Evolutionary conservation across 2,797 vertebrate genomes (phyloP), one percentile per base, ranked within the genome.

Genomic region (Sternotherus odoratus): DNA sequence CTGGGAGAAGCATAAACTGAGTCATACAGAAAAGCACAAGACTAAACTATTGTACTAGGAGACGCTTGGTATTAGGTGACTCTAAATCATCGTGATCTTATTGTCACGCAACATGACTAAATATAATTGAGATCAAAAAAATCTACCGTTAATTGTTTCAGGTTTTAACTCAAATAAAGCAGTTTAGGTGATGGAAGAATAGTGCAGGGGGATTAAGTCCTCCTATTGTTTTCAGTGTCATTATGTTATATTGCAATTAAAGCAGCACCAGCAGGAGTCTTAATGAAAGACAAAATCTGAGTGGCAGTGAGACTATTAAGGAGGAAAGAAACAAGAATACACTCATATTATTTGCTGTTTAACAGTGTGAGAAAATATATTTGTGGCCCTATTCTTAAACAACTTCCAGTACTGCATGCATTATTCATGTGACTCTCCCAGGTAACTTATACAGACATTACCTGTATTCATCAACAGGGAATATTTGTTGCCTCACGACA

Each of bases 221-320:
- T 87, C 13, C 63, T 87, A 17, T n/a, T 85, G 26, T 11, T 77
- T 83, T 83, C 66, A 46, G 2, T 91, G 39, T 81, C 66, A 53
- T 80, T 54, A 69, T 7, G 16, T 54, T 80, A 23, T 74, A 79
- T 24, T 63, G n/a, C 12, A 86, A 56, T 30, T 80, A 88, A 81
- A 46, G n/a, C 30, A 81, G 15, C 24, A 85, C n/a, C 26, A 56
- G 19, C 30, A 77, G 57, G 16, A 66, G 69, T 77, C 50, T 83
- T 86, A 77, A 88, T 54, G 36, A 81, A 88, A 91, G 39, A 81
- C 72, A 50, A 93, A 92, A 88, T 12, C 19, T 94, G 80, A 92
- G 24, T 87, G 50, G 53, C n/a, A 90, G 33, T 24, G 77, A 83
- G 30, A 36, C 79, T 69, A 78, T n/a, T 88, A 86, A 36, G 30